Evolutionary conservation across 1,140 invertebrate genomes (phyloP), one percentile per base, ranked within the genome.

Genomic region (Episyrphus balteatus): DNA sequence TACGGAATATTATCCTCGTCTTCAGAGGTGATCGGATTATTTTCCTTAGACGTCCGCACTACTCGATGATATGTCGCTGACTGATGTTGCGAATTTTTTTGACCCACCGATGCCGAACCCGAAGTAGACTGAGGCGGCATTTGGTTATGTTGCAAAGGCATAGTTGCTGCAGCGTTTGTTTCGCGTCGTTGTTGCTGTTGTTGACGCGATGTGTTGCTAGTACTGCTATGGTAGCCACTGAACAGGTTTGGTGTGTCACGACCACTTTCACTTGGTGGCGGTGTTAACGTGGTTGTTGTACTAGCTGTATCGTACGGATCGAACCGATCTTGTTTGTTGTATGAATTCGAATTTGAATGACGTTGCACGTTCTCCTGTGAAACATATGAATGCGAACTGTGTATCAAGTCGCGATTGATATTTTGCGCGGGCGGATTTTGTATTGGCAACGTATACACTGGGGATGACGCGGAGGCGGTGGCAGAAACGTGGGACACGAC

Each of bases 1-100:
- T 88, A 89, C 8, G 85, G 84, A 51, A 84, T 82, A 26, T 26
- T 37, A 17, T 37, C 36, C 10, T 37, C 36, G 36, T 37, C 36
- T 37, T 37, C 36, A 37, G 36, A 37, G 13, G 15, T 17, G 13
- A 17, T 17, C 36, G 36, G 15, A 14, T 14, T 37, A 5, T 3
- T 37, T 14, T 26, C 19, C 40, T 15, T 31, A 40, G 19, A 36
- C n/a, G 45, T 40, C 32, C 45, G 45, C 21, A 17, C 17, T 14
- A 14, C 15, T 32, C 40, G 45, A 15, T 36, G 37, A 41, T 47
- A 47, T 13, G 19, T 13, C 14, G 30, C 15, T 33, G 45, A 47
- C 45, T 47, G 45, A 47, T 47, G 34, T 47, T 47, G 37, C 45
- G 36, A 47, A 40, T 47, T 34, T 38, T 40, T 47, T n/a, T n/a